Evolutionary conservation across 2,797 vertebrate genomes (phyloP).

Genomic region (Octomys mimax): DNA sequence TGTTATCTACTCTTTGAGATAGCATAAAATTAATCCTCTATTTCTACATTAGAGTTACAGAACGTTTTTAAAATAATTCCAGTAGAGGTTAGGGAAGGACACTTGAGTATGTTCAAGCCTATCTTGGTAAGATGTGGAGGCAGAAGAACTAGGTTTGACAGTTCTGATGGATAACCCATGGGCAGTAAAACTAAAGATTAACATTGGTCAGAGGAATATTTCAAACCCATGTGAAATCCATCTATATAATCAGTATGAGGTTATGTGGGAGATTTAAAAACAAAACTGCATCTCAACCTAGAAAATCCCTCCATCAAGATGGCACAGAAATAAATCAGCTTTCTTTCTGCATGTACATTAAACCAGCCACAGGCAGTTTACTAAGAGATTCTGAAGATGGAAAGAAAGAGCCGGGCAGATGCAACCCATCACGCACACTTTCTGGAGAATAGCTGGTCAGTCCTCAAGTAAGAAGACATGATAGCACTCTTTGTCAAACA

Average conservation of each 20-base stretch:
- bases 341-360: neutral
- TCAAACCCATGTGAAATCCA: neutral
- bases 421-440: neutral
- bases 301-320: neutral
- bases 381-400: neutral
- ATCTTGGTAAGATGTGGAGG: neutral
- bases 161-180: neutral
- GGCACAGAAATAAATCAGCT: neutral
- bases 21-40: slow-evolving; percentile 3
- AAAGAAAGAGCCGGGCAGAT: neutral
- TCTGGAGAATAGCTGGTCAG: neutral
- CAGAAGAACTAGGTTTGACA: neutral
- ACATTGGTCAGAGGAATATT: neutral
- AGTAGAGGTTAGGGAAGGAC: neutral
- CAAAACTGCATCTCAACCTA: slow-evolving; percentile 13
- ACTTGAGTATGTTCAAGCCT: neutral
- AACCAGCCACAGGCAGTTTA: too few relatives aligned
- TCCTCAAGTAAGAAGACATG: neutral
- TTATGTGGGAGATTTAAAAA: neutral
- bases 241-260: neutral
- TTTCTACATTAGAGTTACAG: slow-evolving; percentile 2
- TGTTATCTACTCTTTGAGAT: slow-evolving; percentile 6
- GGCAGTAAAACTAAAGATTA: neutral
- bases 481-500: neutral
- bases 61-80: neutral